Evolutionary conservation across 2,797 vertebrate species (phyloP).

Genomic region (Chanos chanos): DNA sequence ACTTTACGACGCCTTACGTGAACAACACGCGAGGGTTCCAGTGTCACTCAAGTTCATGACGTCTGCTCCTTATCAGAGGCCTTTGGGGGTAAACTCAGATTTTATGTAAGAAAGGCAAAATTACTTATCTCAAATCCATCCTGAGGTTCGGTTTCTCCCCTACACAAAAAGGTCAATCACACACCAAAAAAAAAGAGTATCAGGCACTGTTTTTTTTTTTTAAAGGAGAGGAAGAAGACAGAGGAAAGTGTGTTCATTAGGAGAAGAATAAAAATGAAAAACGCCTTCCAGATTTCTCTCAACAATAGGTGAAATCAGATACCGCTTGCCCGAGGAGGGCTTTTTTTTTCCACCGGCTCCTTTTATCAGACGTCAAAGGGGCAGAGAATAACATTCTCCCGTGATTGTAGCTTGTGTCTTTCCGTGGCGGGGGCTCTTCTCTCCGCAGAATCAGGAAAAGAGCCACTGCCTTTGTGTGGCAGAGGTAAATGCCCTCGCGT

Average conservation of each 20-base stretch:
- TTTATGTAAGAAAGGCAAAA: conserved; percentile 14
- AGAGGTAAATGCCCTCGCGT: too few relatives aligned
- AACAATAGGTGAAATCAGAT: conserved; percentile 71
- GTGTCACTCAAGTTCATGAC: too few relatives aligned
- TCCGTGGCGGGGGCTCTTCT: not conserved
- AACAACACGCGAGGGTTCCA: too few relatives aligned
- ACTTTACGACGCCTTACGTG: too few relatives aligned
- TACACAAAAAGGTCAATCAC: conserved; percentile 36
- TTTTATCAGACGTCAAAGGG: conserved; percentile 60
- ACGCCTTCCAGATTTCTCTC: conserved; percentile 65
- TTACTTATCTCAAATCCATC: conserved; percentile 46
- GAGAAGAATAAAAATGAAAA: conserved; percentile 70
- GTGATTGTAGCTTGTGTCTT: conserved; percentile 44
- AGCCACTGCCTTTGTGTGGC: too few relatives aligned
- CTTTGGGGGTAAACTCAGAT: conserved; percentile 17
- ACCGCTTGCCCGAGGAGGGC: conserved; percentile 51
- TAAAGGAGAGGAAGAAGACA: conserved; percentile 65
- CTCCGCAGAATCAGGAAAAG: not conserved
- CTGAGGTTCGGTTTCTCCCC: conserved; percentile 38
- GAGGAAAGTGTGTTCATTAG: conserved; percentile 67
- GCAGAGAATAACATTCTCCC: conserved; percentile 50
- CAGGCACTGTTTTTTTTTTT: conserved; percentile 53
- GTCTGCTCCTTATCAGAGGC: not conserved
- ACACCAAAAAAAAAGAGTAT: conserved; percentile 47
- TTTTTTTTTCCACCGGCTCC: conserved; percentile 46